Evolutionary conservation across 2,888 invertebrate genomes (phyloP), one percentile per base, ranked within the genome.

Genomic region (Hedychridium roseum): DNA sequence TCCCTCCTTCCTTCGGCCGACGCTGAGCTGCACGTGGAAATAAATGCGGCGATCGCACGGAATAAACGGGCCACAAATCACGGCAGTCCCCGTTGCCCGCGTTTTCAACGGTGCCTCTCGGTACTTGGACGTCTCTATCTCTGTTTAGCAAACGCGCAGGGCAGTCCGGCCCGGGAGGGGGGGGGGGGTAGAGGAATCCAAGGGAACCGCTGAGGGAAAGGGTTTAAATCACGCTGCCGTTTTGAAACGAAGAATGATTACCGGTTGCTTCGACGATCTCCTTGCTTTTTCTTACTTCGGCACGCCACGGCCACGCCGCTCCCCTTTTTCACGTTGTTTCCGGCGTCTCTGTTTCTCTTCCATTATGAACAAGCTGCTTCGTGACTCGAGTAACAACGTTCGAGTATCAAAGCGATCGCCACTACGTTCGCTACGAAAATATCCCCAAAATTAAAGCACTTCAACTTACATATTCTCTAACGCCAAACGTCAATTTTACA

Each of bases 21-120:
- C 34, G 18, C 14, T 18, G 2, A 5, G 26, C 36, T 15, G 43
- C 45, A 43, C 38, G 28, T 49, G 36, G 47, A 52, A 53, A 52
- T 60, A 59, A 56, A 56, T 60, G 51, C 37, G 43, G 18, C 60
- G 44, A 56, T 59, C 49, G 43, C 43, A 31, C 42, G 47, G 56
- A 50, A 56, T 59, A 59, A 59, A 44, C 52, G 50, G 9, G 32
- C 35, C 44, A 59, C 55, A 59, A 59, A 59, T 59, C 59, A 59
- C 43, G 46, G 39, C 37, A 34, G 46, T 50, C 49, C 42, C 31
- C 51, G 45, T 50, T 43, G 43, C 27, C 28, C 27, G 46, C 44
- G 38, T 59, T 59, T 59, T 55, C 59, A 55, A 15, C 52, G 35
- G 31, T 36, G 45, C 14, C 20, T 30, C 11, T 6, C 38, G 6